Evolutionary conservation across 2,888 invertebrate species (phyloP), one percentile per base, ranked within the genome.

Genomic region (Endomychus coccineus): DNA sequence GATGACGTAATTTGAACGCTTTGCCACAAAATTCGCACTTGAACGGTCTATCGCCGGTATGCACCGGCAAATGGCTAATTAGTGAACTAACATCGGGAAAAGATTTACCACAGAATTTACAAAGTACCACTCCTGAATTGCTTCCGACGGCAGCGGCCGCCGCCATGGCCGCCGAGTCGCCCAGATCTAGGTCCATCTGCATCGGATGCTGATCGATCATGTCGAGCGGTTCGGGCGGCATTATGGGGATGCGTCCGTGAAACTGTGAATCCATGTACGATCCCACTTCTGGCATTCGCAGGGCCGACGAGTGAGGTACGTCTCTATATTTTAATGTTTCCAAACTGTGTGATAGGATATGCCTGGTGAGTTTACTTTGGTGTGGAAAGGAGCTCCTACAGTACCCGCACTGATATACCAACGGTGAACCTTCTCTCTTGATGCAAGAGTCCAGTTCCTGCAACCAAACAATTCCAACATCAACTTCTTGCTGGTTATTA

Each of bases 21-120:
- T 90, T 90, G 48, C 89, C 89, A 69, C 90, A 90, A 71, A 88
- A 90, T 68, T 90, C 89, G 73, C 89, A 90, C 71, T 88, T 89
- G 70, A 89, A 90, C 40, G 89, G 89, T 59, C 89, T 73, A 62
- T 90, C 89, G 49, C 89, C 89, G 40, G 89, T 89, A 67, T 90
- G 90, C 48, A 84, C 86, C 42, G 88, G 88, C 61, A 89, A 73
- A 67, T 89, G 89, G 50, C 84, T 79, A 64, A 89, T 88, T 55
- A 90, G 74, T 48, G 87, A 84, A 49, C 86, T 82, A 49, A 89
- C 88, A 68, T 89, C 89, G 49, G 89, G 87, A 70, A 89, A 90
- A 56, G 87, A 86, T 71, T 90, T 89, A 63, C 88, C 88, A 67
- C 89, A 89, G 69, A 89, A 89, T 73, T 89, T 89, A 77, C 89